These are phyloP conservation scores for Suricata suricatta DNA, from an alignment of 2,113 vertebrate genomes.

Conservation along the genomic window DNA sequence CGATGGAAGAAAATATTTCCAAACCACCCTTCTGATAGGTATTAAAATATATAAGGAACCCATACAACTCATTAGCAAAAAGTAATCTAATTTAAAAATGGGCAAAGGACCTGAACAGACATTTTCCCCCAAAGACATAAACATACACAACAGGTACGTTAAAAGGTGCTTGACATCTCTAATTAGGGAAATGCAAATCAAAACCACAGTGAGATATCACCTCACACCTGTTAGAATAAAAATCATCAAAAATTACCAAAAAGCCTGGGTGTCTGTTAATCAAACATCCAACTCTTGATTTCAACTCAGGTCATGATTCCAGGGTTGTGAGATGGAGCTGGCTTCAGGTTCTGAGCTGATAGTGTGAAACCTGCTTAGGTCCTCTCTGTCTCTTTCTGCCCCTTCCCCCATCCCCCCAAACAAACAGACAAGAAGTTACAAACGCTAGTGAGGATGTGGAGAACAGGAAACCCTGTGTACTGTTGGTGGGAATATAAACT, in stretches of 20 bases:
- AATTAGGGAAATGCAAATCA: neutral
- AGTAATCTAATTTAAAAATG: neutral
- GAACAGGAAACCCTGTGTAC: neutral
- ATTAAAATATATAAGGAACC: neutral
- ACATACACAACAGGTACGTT: neutral
- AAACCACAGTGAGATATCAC: neutral
- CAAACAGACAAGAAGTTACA: neutral
- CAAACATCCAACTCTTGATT: too few species aligned
- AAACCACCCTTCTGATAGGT: neutral
- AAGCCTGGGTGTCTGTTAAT: too few species aligned
- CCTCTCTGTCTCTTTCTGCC: too few species aligned
- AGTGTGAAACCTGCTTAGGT: too few species aligned
- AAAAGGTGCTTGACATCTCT: neutral
- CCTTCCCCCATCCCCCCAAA: too few species aligned
- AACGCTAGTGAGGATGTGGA: neutral
- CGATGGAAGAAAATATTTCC: neutral
- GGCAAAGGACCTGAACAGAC: neutral
- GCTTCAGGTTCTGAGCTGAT: too few species aligned
- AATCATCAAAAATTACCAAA: neutral
- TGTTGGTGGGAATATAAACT: neutral
- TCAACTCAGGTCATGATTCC: too few species aligned
- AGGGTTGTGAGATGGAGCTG: too few species aligned
- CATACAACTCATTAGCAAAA: neutral
- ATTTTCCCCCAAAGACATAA: neutral
- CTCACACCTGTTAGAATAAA: neutral